Base-by-base conservation (phyloP, 2,113 vertebrate species). In the Mesitornis unicolor region DNA sequence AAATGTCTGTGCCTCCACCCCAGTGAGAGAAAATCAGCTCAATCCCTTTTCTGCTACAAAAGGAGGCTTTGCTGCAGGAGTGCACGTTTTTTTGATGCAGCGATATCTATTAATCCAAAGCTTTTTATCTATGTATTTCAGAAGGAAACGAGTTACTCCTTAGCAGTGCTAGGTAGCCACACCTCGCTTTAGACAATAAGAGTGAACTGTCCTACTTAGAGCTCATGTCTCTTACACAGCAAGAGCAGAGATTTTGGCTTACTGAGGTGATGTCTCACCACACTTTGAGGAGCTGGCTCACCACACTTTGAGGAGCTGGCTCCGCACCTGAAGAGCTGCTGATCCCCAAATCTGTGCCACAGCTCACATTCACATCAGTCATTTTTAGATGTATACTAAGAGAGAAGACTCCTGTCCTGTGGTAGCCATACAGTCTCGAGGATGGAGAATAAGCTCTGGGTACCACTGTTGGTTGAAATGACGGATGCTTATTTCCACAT, bases 381-480 rank as follows among this genome's bases (percentile, higher is more conserved):
- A 33, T 82, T 67, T 74, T 73, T 31, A 70, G 60, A 50, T 5
- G 9, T 0, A 1, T 26, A 22, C 13, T 22, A 57, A 28, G 33
- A 68, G 11, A 11, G 3, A 78, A 76, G 31, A 22, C 11, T 57
- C 16, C 40, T 76, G 14, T 40, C 13, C 38, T 33, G 6, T 20
- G 45, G 45, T 7, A 6, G 17, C 36, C 9, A 4, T 7, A 28
- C 2, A 18, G 16, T 16, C 43, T 24, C 24, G 53, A 57, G 48
- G 36, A 24, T 24, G 16, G 36, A 25, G 9, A n/a, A 35, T 38
- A 36, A 68, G 4, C 14, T 35, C 24, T 68, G 25, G 38, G 9
- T 56, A 59, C 13, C 38, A n/a, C 22, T 19, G 24, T 26, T 0
- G 1, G 8, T 43, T 28, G 4, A 8, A 56, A 51, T 16, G 10